These are phyloP conservation scores for Bradypus variegatus DNA, from an alignment of 2,797 vertebrate genomes.

Conservation along the genomic window DNA sequence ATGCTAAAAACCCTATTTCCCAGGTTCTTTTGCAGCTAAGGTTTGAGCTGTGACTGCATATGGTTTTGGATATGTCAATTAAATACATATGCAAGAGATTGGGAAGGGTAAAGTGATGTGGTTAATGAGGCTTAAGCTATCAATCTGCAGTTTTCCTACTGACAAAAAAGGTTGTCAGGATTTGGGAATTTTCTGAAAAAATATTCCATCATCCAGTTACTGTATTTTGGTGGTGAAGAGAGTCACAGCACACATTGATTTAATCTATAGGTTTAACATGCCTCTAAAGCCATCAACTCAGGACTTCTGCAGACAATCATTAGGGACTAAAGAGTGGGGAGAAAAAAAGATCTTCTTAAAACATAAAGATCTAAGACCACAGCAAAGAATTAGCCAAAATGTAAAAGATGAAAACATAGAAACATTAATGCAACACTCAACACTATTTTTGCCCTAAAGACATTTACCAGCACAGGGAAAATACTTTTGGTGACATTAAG, in stretches of 20 bases:
- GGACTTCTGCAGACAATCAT: neutral
- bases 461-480: neutral
- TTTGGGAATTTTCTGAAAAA: neutral
- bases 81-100: neutral
- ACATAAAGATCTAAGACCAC: neutral
- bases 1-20: neutral
- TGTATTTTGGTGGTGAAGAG: no score
- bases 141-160: no score
- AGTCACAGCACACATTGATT: neutral
- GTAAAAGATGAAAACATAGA: neutral
- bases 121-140: neutral
- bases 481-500: neutral
- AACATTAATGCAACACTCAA: neutral
- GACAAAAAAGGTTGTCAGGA: neutral
- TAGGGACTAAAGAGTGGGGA: neutral
- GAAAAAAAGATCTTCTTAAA: neutral
- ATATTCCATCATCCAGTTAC: neutral
- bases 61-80: neutral
- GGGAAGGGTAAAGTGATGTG: neutral
- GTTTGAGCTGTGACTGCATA: neutral
- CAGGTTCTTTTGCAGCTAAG: neutral
- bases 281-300: neutral
- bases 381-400: neutral
- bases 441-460: neutral
- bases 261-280: neutral